Percentiles rank a stretch among this genome's conserved stretches.
Conservation (phyloP, 2,113 vertebrate species). For the Atrichornis clamosus region DNA sequence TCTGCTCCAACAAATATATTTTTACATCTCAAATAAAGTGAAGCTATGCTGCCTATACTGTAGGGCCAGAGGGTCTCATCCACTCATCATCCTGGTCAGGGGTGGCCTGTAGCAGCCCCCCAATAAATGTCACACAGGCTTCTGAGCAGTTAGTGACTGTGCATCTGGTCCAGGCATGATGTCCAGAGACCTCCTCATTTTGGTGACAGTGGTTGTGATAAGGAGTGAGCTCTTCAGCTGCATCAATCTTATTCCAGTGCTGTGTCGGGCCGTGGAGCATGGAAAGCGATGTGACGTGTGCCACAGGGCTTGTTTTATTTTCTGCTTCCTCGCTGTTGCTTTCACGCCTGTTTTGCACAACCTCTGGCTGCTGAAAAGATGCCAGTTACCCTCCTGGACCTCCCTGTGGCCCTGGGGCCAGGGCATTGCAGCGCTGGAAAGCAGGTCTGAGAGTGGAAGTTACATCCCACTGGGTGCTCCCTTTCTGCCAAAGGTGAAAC, state of each 20-base stretch:
- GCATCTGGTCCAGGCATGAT: background rate
- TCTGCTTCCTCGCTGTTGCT: background rate
- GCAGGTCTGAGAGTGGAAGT: background rate
- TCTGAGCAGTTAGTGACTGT: background rate
- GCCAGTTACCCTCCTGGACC: background rate
- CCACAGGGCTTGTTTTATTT: background rate
- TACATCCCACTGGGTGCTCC: accelerated
- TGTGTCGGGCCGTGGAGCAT: background rate
- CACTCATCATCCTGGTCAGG: background rate
- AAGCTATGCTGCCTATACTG: background rate
- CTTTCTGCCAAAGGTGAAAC: background rate
- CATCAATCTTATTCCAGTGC: background rate
- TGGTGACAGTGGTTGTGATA: background rate
- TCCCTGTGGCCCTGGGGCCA: background rate
- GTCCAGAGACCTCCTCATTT: background rate
- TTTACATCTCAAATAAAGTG: background rate
- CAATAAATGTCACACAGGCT: background rate
- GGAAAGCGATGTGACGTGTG: background rate
- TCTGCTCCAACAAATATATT: background rate
- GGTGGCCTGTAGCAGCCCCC: background rate
- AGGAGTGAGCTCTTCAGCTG: background rate
- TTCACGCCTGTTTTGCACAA: background rate
- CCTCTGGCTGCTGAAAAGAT: background rate
- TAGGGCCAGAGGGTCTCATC: background rate
- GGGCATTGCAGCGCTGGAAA: background rate